These are phyloP conservation scores for Aphis craccivora DNA, from an alignment of 1,140 invertebrate species.

Conservation along the genomic window DNA sequence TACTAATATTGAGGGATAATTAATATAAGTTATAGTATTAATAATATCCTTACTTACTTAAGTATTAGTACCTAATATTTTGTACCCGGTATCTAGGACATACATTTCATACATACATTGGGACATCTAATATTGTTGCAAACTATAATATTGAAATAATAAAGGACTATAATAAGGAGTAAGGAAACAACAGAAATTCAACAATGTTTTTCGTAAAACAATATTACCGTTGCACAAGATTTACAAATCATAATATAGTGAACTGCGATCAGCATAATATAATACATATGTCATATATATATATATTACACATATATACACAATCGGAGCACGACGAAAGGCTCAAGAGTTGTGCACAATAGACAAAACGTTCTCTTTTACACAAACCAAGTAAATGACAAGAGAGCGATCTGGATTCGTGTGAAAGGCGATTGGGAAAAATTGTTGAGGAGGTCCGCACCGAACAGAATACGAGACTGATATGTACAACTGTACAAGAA, in stretches of 20 bases:
- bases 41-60: neutral
- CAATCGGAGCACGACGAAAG: constrained; percentile 2
- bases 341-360: constrained; percentile 19
- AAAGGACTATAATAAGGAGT: neutral
- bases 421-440: constrained; percentile 20
- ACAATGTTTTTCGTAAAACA: neutral
- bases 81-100: neutral
- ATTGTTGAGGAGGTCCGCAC: neutral
- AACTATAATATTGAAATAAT: neutral
- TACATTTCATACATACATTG: neutral
- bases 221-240: neutral
- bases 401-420: neutral
- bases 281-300: no score
- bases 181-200: neutral
- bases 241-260: neutral
- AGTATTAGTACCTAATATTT: no score
- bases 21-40: neutral
- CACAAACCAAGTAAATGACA: neutral
- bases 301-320: neutral
- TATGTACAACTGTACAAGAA: neutral
- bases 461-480: neutral
- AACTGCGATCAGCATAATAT: neutral
- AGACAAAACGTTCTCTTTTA: constrained; percentile 18
- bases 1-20: no score
- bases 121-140: neutral